Conservation (phyloP, 2,888 invertebrate genomes). For the Stenodera caucasica region DNA sequence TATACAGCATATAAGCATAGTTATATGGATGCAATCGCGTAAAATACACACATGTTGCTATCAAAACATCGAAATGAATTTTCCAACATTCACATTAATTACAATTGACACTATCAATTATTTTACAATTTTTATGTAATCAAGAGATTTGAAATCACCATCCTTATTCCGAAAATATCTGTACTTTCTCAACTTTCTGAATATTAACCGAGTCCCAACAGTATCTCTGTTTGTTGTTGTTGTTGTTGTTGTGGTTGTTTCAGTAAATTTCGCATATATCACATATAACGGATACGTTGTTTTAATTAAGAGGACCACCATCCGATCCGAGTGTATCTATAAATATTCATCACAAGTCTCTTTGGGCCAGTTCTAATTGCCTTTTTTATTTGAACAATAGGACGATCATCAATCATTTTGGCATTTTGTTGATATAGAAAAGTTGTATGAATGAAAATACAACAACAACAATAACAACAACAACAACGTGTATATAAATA, state of each 20-base stretch:
- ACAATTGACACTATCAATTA: too few relatives aligned
- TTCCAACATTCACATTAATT: background rate
- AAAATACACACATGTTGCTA: slow-evolving; percentile 4
- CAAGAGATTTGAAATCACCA: too few relatives aligned
- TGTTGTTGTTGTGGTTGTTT: background rate
- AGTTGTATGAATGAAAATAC: background rate
- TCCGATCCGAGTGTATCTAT: background rate
- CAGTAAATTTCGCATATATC: slow-evolving; percentile 12
- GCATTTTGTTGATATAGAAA: background rate
- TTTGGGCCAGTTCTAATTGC: background rate
- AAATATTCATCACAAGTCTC: background rate
- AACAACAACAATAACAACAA: background rate
- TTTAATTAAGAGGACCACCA: slow-evolving; percentile 26
- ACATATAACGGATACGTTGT: slow-evolving; percentile 15
- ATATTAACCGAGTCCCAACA: background rate
- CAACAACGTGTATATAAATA: background rate
- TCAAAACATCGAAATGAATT: background rate
- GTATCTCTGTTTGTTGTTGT: background rate
- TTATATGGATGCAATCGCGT: background rate
- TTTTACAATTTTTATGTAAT: too few relatives aligned
- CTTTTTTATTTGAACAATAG: background rate
- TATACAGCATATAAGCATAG: background rate
- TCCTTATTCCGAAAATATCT: too few relatives aligned
- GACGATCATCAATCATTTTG: background rate
- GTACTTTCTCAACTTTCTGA: too few relatives aligned